Conservation (phyloP, 2,888 invertebrate species). For the Cantharis flavilabris region DNA sequence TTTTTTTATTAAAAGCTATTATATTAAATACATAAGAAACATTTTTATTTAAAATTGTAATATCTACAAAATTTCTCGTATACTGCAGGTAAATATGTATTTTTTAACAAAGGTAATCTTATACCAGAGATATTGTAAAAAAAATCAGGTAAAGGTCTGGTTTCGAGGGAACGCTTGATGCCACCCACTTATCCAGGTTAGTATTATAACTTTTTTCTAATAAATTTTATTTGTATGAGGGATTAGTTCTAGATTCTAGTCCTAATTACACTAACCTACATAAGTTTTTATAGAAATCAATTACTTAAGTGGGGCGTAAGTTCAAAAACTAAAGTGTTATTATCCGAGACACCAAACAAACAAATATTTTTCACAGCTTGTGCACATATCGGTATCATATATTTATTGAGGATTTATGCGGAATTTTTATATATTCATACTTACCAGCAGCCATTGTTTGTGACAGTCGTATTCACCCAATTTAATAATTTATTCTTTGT, state of each 20-base stretch:
- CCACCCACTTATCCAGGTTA: neutral
- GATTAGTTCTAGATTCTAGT: neutral
- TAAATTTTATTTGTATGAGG: neutral
- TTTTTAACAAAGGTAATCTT: neutral
- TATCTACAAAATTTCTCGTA: neutral
- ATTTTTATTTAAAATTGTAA: neutral
- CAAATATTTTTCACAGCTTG: neutral
- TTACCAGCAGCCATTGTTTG: slow-evolving; percentile 26
- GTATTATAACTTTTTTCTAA: neutral
- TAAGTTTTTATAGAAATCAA: neutral
- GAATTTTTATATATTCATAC: slow-evolving; percentile 5
- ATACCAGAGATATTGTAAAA: neutral
- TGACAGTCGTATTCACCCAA: slow-evolving; percentile 3
- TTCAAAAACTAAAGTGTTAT: neutral
- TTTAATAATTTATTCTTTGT: slow-evolving; percentile 1
- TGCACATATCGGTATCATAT: neutral
- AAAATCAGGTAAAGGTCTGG: neutral
- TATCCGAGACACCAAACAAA: neutral
- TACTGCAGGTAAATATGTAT: too few species aligned
- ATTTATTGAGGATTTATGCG: neutral
- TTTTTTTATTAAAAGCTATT: too few species aligned
- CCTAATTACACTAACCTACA: neutral
- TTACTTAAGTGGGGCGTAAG: neutral
- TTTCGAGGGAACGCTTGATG: neutral
- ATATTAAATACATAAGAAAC: too few species aligned